Evolutionary conservation across 2,797 vertebrate species (phyloP).

Genomic region (Kryptopterus vitreolus): DNA sequence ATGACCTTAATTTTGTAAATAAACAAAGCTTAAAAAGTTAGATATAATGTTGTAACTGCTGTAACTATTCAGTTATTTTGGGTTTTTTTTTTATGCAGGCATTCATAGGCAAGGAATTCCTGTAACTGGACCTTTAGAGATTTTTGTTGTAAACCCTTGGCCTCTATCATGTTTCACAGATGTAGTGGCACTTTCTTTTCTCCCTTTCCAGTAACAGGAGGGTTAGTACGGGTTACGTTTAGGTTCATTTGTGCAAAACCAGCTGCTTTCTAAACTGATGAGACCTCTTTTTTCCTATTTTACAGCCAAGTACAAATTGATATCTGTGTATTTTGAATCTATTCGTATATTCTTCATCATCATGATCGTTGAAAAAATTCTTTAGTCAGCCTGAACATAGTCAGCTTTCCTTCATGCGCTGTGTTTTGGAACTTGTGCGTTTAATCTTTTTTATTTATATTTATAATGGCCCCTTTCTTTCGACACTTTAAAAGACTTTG

Average conservation of each 20-base stretch:
- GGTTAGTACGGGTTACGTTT: neutral
- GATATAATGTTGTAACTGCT: neutral
- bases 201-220: too few relatives aligned
- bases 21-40: neutral
- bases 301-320: neutral
- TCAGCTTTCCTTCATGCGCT: conserved; percentile 21
- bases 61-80: neutral
- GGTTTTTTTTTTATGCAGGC: neutral
- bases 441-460: conserved; percentile 10
- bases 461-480: neutral
- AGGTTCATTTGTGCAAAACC: neutral
- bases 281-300: neutral
- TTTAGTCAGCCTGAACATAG: neutral
- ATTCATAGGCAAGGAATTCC: neutral
- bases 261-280: neutral
- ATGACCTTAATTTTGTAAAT: neutral
- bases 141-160: neutral
- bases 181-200: neutral
- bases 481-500: neutral
- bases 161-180: neutral
- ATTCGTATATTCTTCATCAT: neutral
- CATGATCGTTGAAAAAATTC: neutral
- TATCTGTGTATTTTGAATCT: conserved; percentile 2
- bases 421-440: conserved; percentile 1
- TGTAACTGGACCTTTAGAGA: neutral